Evolutionary conservation across 2,888 invertebrate species (phyloP).

Genomic region (Andrena flavipes): DNA sequence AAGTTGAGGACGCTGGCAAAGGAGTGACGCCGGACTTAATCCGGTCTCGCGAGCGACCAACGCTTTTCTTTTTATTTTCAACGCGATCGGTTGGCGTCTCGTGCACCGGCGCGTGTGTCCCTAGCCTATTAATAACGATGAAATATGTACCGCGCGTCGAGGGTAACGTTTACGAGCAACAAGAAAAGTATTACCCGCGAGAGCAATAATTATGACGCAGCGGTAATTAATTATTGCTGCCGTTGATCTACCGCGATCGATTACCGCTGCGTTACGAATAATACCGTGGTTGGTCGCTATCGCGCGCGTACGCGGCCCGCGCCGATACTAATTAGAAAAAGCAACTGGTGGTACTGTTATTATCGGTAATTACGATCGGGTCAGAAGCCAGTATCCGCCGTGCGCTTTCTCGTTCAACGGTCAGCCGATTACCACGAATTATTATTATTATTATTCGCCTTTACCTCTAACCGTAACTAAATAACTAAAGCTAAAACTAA

Average conservation of each 20-base stretch:
- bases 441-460: neutral
- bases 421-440: constrained; percentile 25
- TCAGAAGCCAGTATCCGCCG: constrained; percentile 18
- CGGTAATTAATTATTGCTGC: constrained; percentile 64
- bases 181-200: constrained; percentile 54
- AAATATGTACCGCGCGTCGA: constrained; percentile 35
- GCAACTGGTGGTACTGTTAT: constrained; percentile 49
- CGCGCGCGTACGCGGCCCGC: constrained; percentile 5
- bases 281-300: constrained; percentile 37
- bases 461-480: too few species aligned
- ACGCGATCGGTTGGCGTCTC: neutral
- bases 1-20: neutral
- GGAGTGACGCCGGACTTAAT: too few species aligned
- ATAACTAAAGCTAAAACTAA: too few species aligned
- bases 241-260: constrained; percentile 60
- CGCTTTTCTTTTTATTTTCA: neutral
- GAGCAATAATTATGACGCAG: constrained; percentile 66
- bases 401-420: constrained; percentile 1
- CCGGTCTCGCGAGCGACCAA: neutral
- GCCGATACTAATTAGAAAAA: constrained; percentile 60
- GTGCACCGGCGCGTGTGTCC: constrained; percentile 27
- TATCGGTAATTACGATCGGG: constrained; percentile 66
- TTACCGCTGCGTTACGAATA: constrained; percentile 64
- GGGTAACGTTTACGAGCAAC: constrained; percentile 54
- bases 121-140: constrained; percentile 65